Conservation (phyloP, 2,888 invertebrate species). For the Pyrocoelia pectoralis region DNA sequence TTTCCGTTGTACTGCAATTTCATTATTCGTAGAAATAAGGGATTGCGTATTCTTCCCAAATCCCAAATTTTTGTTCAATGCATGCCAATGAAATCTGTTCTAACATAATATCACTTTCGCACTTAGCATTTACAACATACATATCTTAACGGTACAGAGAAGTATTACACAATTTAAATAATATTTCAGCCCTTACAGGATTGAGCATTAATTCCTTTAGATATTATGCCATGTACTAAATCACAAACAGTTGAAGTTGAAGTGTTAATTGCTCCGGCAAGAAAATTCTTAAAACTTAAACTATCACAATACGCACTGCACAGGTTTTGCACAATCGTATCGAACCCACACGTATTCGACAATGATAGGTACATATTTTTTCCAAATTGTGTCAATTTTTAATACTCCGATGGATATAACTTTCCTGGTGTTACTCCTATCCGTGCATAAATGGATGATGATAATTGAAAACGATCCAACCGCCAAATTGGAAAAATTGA, state of each 20-base stretch:
- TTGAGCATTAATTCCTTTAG: conserved; percentile 1
- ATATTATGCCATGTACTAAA: not conserved
- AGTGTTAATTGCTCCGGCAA: not conserved
- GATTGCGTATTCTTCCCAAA: too few species aligned
- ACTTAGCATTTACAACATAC: too few species aligned
- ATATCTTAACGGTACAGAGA: not conserved
- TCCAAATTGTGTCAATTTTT: not conserved
- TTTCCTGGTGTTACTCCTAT: not conserved
- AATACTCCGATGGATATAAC: not conserved
- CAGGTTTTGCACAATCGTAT: not conserved
- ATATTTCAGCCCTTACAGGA: too few species aligned
- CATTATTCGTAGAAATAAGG: too few species aligned
- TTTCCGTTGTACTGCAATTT: too few species aligned
- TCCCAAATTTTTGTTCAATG: too few species aligned
- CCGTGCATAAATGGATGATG: not conserved
- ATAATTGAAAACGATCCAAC: too few species aligned
- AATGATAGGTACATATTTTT: not conserved
- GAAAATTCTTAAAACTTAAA: not conserved
- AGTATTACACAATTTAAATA: not conserved
- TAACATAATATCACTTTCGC: too few species aligned
- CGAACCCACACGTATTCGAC: conserved; percentile 9
- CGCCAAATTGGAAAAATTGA: too few species aligned
- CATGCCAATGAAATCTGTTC: too few species aligned
- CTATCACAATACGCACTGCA: conserved; percentile 8
- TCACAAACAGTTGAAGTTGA: not conserved